Base-by-base conservation (phyloP, 2,797 vertebrate species). In the Siniperca undulata region DNA sequence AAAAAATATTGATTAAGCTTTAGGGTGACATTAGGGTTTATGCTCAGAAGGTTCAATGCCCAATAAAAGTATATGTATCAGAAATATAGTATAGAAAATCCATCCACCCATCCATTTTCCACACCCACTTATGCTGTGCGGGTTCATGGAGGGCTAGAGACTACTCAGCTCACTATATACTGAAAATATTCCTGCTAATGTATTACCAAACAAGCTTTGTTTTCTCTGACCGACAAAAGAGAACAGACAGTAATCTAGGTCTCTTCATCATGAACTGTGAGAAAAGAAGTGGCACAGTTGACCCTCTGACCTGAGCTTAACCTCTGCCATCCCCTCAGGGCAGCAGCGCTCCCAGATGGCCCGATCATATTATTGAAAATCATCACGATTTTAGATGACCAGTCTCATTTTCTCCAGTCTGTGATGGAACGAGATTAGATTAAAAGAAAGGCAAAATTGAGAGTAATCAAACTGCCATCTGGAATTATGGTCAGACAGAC, bases 391-490 rank as follows among this genome's bases (percentile, higher is more conserved):
- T 84, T 67, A 67, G 81, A 86, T 65, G 84, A 89, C 69, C 64
- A 14, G 55, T 82, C 75, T 91, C 77, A 86, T 92, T 91, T 87
- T 82, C 81, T 70, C 71, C 61, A 56, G 77, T 75, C 78, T 80
- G 72, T 60, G 84, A 89, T 81, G 84, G 70, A 81, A 82, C 3
- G 55, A 72, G 48, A 90, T 92, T 78, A 68, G 82, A 90, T 88
- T 81, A 89, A 91, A 86, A 80, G 50, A 84, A 84, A 71, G 61
- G 53, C 71, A 80, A 78, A 91, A 91, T 27, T 77, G 82, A 78
- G 83, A 83, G 88, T 83, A 87, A 91, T 92, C 86, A 91, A 89
- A 68, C 62, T 84, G 87, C 90, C 88, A 90, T 92, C 85, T 92
- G 89, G 83, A 91, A 92, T 90, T 70, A 88, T 52, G 69, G 67